These are phyloP conservation scores for Palythoa heliodiscus DNA, from an alignment of 92 coral and sea anemone genomes.

Conservation along the genomic window DNA sequence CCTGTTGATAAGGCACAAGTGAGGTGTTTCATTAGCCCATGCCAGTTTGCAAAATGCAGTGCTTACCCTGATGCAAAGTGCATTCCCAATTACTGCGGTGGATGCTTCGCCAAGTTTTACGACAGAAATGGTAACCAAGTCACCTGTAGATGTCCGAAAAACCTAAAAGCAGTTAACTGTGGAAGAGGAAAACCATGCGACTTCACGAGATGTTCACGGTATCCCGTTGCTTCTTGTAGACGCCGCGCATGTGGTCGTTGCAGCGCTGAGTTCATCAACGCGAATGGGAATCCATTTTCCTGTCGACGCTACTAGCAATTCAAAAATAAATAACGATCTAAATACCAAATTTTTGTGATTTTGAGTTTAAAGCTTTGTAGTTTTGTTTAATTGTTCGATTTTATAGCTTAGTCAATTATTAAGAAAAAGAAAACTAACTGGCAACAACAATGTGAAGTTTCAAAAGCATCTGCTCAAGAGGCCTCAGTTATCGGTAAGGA, in stretches of 20 bases:
- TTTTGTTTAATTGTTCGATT: too few relatives aligned
- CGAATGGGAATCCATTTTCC: neutral
- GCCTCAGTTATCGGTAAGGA: too few relatives aligned
- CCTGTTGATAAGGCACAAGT: slow-evolving; percentile 10
- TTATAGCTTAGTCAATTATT: too few relatives aligned
- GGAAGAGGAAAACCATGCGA: neutral
- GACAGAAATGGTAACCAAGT: slow-evolving; percentile 7
- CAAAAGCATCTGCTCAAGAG: too few relatives aligned
- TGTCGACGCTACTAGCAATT: neutral
- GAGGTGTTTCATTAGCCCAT: neutral
- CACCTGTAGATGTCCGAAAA: slow-evolving; percentile 7
- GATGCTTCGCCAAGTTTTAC: slow-evolving; percentile 24
- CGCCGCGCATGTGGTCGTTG: neutral
- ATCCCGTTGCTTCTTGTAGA: neutral
- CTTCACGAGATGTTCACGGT: neutral
- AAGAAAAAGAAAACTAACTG: too few relatives aligned
- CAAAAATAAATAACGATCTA: neutral
- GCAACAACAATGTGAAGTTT: too few relatives aligned
- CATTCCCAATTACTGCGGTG: slow-evolving; percentile 16
- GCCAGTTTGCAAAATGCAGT: slow-evolving; percentile 13
- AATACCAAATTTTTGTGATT: too few relatives aligned
- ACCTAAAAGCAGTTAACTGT: neutral
- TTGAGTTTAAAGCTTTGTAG: too few relatives aligned
- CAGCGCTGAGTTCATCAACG: neutral
- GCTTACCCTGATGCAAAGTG: slow-evolving; percentile 27